These are phyloP conservation scores for Scopus umbretta DNA, from an alignment of 2,113 vertebrate species.

Conservation along the genomic window DNA sequence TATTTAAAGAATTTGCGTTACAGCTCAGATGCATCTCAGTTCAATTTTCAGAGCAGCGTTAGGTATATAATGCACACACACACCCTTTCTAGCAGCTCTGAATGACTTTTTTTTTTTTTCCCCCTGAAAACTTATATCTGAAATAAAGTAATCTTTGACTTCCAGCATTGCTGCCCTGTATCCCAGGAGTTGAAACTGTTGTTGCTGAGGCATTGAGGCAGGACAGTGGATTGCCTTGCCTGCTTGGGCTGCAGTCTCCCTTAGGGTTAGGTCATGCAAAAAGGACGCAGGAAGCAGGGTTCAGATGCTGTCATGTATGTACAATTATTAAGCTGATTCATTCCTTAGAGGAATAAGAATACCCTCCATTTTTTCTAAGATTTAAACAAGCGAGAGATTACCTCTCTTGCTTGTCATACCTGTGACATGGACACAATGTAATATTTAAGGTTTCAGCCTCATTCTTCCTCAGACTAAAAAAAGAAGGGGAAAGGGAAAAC, in stretches of 20 bases:
- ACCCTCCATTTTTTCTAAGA: background rate
- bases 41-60: background rate
- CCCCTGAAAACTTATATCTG: background rate
- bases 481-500: background rate
- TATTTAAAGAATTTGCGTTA: background rate
- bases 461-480: background rate
- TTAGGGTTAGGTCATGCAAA: background rate
- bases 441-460: background rate
- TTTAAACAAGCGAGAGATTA: background rate
- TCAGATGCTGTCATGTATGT: background rate
- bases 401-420: background rate
- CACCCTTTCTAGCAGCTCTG: background rate
- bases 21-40: background rate
- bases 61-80: too few species aligned
- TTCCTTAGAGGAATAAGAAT: background rate
- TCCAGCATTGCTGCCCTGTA: background rate
- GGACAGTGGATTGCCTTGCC: background rate
- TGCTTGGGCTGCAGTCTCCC: background rate
- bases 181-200: background rate
- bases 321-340: background rate
- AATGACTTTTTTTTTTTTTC: background rate
- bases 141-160: background rate
- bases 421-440: background rate
- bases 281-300: background rate
- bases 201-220: background rate